Evolutionary conservation across 2,113 vertebrate genomes (phyloP).

Genomic region (Microcebus ravelobensis): DNA sequence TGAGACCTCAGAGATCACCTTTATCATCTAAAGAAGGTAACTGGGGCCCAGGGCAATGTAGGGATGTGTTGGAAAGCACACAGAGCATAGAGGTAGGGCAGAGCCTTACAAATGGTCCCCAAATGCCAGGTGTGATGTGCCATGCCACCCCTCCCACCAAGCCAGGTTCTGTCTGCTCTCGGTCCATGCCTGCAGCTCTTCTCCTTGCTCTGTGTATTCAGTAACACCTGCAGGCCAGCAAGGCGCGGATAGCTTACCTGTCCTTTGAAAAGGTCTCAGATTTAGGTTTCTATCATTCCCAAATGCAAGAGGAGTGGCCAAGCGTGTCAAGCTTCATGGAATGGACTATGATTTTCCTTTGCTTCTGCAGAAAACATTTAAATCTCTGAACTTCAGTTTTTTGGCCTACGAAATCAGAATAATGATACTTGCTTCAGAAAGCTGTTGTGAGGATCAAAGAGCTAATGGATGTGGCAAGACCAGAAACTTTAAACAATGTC

Average conservation of each 20-base stretch:
- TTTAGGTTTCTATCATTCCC: not conserved
- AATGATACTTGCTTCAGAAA: not conserved
- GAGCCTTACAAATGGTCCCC: not conserved
- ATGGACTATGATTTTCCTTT: not conserved
- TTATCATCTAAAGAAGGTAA: not conserved
- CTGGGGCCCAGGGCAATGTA: not conserved
- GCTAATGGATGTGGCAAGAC: not conserved
- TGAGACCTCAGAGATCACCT: not conserved
- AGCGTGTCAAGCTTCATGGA: not conserved
- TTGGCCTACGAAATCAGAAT: not conserved
- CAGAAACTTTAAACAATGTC: not conserved
- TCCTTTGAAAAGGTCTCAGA: not conserved
- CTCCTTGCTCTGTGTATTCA: not conserved
- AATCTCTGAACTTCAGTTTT: not conserved
- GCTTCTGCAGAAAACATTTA: not conserved
- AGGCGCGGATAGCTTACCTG: not conserved
- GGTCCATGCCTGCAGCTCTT: not conserved
- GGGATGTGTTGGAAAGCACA: not conserved
- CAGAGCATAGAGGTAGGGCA: not conserved
- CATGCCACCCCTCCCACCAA: not conserved
- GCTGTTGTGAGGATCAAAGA: not conserved
- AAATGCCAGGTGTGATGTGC: not conserved
- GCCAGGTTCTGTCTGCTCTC: not conserved
- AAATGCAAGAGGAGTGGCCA: not conserved
- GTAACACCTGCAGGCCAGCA: not conserved